phyloP scores from a whole-genome alignment of 2,888 invertebrate genomes.

The Heliconius charithonia region DNA sequence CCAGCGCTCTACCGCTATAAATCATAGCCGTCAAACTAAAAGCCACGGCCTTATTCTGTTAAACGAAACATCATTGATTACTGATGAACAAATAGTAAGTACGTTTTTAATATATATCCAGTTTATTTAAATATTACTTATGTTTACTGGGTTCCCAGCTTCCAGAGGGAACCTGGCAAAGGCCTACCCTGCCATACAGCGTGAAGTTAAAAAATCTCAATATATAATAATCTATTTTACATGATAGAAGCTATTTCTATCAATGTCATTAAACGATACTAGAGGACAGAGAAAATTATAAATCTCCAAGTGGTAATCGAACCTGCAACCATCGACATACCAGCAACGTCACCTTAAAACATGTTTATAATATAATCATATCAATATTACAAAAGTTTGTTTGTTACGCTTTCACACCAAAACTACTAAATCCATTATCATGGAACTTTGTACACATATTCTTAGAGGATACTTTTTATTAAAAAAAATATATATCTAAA shows the following conservation, averaged over 20 bases:
- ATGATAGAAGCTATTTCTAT: too few species aligned
- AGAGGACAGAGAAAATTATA: neutral
- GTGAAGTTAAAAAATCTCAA: too few species aligned
- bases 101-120: neutral
- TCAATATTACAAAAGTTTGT: too few species aligned
- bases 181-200: too few species aligned
- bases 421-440: too few species aligned
- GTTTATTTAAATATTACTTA: neutral
- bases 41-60: conserved; percentile 50
- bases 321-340: neutral
- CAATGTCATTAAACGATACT: neutral
- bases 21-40: conserved; percentile 49
- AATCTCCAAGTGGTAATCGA: neutral
- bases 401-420: too few species aligned
- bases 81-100: conserved; percentile 39
- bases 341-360: neutral
- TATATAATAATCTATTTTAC: too few species aligned
- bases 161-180: too few species aligned
- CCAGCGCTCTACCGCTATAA: conserved; percentile 48
- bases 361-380: neutral
- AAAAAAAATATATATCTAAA: too few species aligned
- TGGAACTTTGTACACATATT: too few species aligned
- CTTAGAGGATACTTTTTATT: too few species aligned
- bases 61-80: conserved; percentile 37
- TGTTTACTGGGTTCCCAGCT: too few species aligned